A percentile compares a stretch with the other conserved stretches of the same genome.
Evolutionary conservation across 2,888 invertebrate genomes (phyloP).

Genomic region (Aporophyla lueneburgensis): DNA sequence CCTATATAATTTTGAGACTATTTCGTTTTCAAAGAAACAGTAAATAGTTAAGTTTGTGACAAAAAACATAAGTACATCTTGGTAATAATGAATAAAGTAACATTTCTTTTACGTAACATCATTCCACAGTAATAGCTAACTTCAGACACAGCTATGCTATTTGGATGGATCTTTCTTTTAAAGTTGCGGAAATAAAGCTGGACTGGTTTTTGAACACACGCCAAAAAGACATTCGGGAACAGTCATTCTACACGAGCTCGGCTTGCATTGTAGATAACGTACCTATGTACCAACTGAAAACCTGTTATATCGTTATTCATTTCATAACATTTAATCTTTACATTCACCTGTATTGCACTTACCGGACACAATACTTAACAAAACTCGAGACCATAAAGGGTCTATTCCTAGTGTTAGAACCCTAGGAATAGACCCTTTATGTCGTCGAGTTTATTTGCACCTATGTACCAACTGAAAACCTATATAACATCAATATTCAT

Average conservation of each 20-base stretch:
- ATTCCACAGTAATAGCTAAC: slow-evolving; percentile 58
- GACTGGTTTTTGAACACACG: slow-evolving; percentile 74
- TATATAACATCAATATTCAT: slow-evolving; percentile 44
- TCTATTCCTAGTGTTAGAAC: too few species aligned
- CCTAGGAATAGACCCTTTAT: too few species aligned
- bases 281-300: slow-evolving; percentile 48
- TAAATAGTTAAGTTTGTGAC: slow-evolving; percentile 14
- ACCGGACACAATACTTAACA: too few species aligned
- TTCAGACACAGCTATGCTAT: slow-evolving; percentile 66
- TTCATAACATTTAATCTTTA: slow-evolving; percentile 32
- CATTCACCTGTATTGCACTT: neutral
- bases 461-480: slow-evolving; percentile 46
- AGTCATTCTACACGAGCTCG: slow-evolving; percentile 64
- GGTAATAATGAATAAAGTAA: slow-evolving; percentile 52
- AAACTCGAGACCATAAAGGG: too few species aligned
- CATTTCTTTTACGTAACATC: slow-evolving; percentile 58
- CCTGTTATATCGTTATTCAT: slow-evolving; percentile 43
- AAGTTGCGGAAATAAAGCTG: slow-evolving; percentile 69
- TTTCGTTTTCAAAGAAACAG: slow-evolving; percentile 18
- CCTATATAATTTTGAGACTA: slow-evolving; percentile 2
- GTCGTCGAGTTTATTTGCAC: slow-evolving; percentile 7
- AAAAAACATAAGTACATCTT: slow-evolving; percentile 37
- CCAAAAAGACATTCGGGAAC: slow-evolving; percentile 74
- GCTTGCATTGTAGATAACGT: slow-evolving; percentile 64
- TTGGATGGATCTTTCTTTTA: slow-evolving; percentile 69